Evolutionary conservation across 2,797 vertebrate species (phyloP).

Genomic region (Atherinosoma microstoma): DNA sequence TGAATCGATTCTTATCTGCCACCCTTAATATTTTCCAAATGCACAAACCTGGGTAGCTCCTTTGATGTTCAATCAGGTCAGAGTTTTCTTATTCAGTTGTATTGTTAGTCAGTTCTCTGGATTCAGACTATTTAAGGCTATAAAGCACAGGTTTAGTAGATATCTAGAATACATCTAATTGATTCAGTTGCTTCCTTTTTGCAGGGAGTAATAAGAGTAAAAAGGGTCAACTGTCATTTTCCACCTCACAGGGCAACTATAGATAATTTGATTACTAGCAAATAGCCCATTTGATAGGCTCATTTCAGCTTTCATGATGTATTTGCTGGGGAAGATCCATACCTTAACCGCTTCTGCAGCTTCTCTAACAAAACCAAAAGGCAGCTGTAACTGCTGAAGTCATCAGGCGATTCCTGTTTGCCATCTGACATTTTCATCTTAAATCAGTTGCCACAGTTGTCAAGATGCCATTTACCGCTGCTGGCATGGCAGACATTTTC

Average conservation of each 20-base stretch:
- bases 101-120: background rate
- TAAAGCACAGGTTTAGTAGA: too few species aligned
- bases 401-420: background rate
- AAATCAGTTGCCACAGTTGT: background rate
- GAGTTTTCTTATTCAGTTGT: background rate
- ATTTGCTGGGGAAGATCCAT: background rate
- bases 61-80: too few species aligned
- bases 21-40: too few species aligned
- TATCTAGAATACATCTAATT: background rate
- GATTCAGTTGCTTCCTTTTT: background rate
- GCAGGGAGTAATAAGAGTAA: too few species aligned
- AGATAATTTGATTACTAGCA: background rate
- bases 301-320: background rate
- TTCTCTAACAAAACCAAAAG: background rate
- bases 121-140: background rate
- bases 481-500: background rate
- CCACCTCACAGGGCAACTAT: background rate
- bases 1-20: too few species aligned
- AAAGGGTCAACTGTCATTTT: background rate
- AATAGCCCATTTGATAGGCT: background rate
- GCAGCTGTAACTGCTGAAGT: background rate
- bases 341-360: background rate
- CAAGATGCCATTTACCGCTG: background rate
- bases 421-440: constrained; percentile 1
- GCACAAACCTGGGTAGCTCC: too few species aligned